These are phyloP conservation scores for Epistrophe eligans DNA, from an alignment of 2,888 invertebrate species.

Conservation along the genomic window DNA sequence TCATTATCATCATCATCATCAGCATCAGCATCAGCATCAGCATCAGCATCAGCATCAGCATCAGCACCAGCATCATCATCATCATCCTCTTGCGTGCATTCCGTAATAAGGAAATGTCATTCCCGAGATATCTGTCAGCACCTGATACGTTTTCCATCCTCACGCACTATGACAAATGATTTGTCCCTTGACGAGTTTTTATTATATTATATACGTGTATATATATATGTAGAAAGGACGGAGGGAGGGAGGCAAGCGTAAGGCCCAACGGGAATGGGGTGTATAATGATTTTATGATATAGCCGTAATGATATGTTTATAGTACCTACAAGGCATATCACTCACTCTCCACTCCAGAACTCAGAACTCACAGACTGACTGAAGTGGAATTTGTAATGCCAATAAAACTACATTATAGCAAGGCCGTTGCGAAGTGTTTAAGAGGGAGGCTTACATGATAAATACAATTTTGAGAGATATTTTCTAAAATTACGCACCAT, in stretches of 20 bases:
- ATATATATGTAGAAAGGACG: neutral
- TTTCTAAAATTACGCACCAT: slow-evolving; percentile 26
- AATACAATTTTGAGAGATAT: slow-evolving; percentile 27
- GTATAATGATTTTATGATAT: slow-evolving; percentile 68
- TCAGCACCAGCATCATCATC: neutral
- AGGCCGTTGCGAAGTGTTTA: slow-evolving; percentile 48
- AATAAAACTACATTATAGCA: slow-evolving; percentile 39
- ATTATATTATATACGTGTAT: neutral
- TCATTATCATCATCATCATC: slow-evolving; percentile 19
- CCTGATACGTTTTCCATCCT: slow-evolving; percentile 62
- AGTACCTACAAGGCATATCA: slow-evolving; percentile 38
- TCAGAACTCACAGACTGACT: no score
- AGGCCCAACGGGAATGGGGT: slow-evolving; percentile 20
- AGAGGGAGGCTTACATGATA: slow-evolving; percentile 31
- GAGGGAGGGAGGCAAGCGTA: neutral
- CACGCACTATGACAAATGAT: slow-evolving; percentile 54
- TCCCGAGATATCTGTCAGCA: slow-evolving; percentile 63
- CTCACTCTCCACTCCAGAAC: neutral
- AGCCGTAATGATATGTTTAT: slow-evolving; percentile 60
- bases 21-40: neutral
- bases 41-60: slow-evolving; percentile 15
- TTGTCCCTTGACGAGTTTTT: slow-evolving; percentile 17
- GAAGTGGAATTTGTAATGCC: slow-evolving; percentile 48
- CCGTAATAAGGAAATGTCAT: slow-evolving; percentile 54
- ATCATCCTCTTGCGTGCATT: slow-evolving; percentile 18